Evolutionary conservation across 2,113 vertebrate species (phyloP).

Genomic region (Silurus asotus): DNA sequence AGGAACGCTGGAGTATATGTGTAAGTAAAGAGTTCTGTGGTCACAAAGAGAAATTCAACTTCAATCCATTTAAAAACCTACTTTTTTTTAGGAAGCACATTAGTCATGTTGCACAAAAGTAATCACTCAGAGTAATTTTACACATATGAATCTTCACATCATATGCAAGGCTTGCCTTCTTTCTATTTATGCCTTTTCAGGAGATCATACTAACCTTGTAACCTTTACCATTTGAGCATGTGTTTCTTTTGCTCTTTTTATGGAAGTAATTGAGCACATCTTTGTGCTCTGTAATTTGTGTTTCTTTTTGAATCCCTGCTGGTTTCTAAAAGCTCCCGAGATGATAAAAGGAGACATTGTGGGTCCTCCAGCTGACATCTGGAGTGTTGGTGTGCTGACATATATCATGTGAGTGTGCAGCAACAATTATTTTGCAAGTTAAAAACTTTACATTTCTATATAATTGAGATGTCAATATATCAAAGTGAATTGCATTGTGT

Average conservation of each 20-base stretch:
- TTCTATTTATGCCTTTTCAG: background rate
- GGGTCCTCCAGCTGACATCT: conserved; percentile 93
- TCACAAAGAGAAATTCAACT: background rate
- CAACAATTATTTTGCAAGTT: background rate
- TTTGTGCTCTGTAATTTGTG: conserved; percentile 44
- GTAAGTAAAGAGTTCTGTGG: conserved; percentile 73
- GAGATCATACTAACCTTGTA: background rate
- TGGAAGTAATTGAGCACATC: conserved; percentile 17
- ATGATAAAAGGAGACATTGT: conserved; percentile 95
- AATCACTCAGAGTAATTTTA: background rate
- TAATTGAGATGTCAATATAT: background rate
- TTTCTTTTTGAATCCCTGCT: conserved; percentile 35
- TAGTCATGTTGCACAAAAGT: background rate
- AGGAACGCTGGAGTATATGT: conserved; percentile 93
- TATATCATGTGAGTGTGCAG: conserved; percentile 92
- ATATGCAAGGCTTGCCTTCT: background rate
- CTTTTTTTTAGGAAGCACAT: background rate
- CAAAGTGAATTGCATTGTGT: background rate
- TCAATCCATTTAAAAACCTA: background rate
- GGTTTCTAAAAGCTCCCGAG: conserved; percentile 82
- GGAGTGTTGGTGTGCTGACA: conserved; percentile 87
- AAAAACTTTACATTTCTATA: too few relatives aligned
- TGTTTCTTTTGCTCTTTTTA: conserved; percentile 16
- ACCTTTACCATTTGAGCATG: background rate
- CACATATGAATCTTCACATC: background rate